phyloP scores from a whole-genome alignment of 2,888 invertebrate genomes.

The Entomobrya multifasciata region DNA sequence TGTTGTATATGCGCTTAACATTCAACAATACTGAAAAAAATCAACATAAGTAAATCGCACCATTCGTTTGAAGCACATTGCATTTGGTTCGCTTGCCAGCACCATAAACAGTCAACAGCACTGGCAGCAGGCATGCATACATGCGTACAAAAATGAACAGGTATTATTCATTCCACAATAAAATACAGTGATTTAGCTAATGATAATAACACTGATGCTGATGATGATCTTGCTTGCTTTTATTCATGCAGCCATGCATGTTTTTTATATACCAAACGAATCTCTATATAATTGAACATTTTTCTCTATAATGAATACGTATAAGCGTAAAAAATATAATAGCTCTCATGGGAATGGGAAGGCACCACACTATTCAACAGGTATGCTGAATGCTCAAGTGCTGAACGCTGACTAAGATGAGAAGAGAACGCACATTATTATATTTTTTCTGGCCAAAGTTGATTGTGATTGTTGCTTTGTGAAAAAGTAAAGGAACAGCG shows the following conservation, averaged over 20 bases:
- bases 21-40: slow-evolving; percentile 23
- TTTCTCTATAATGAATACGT: slow-evolving; percentile 12
- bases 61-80: too few relatives aligned
- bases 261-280: background rate
- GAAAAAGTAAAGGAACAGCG: slow-evolving; percentile 43
- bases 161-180: slow-evolving; percentile 53
- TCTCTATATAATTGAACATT: background rate
- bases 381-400: too few relatives aligned
- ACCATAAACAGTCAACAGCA: background rate
- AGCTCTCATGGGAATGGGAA: too few relatives aligned
- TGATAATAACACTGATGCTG: slow-evolving; percentile 64
- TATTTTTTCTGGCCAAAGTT: slow-evolving; percentile 62
- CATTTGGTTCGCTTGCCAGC: too few relatives aligned
- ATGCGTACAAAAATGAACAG: slow-evolving; percentile 50
- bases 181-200: slow-evolving; percentile 63
- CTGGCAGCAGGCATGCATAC: slow-evolving; percentile 20
- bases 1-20: slow-evolving; percentile 21
- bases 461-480: slow-evolving; percentile 35
- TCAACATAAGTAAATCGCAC: slow-evolving; percentile 36
- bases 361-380: slow-evolving; percentile 42
- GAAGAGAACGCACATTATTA: slow-evolving; percentile 59
- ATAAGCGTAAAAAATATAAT: background rate
- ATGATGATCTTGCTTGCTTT: slow-evolving; percentile 55
- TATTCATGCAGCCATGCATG: slow-evolving; percentile 33
- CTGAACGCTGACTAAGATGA: too few relatives aligned